Percentiles rank a stretch among this genome's conserved stretches.
Evolutionary conservation across 2,888 invertebrate species (phyloP).

Genomic region (Serripes groenlandicus): DNA sequence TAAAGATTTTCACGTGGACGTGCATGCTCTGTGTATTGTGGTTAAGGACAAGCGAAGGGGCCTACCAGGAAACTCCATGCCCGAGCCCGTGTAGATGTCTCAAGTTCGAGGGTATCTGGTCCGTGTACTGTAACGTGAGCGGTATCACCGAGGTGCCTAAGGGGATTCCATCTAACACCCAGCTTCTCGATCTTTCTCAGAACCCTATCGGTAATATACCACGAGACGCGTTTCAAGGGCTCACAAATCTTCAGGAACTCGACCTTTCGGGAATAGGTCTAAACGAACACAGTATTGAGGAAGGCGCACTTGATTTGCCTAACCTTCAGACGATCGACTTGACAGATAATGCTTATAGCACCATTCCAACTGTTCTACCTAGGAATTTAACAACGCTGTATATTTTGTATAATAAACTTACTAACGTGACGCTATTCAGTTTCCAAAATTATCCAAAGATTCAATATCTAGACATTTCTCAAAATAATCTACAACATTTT

Average conservation of each 20-base stretch:
- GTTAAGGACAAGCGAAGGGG: background rate
- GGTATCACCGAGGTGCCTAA: slow-evolving; percentile 59
- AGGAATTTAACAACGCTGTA: slow-evolving; percentile 55
- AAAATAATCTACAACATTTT: slow-evolving; percentile 40
- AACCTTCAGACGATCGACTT: slow-evolving; percentile 55
- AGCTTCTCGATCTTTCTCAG: slow-evolving; percentile 51
- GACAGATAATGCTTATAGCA: slow-evolving; percentile 41
- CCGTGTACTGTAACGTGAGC: slow-evolving; percentile 65
- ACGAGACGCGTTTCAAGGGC: slow-evolving; percentile 31
- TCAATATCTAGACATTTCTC: slow-evolving; percentile 49
- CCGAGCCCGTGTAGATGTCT: slow-evolving; percentile 57
- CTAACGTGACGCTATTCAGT: slow-evolving; percentile 12
- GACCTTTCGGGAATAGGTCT: slow-evolving; percentile 49
- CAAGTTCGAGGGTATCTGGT: slow-evolving; percentile 50
- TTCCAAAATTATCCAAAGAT: slow-evolving; percentile 28
- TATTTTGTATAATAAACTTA: slow-evolving; percentile 42
- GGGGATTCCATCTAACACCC: slow-evolving; percentile 62
- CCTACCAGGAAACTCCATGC: slow-evolving; percentile 15
- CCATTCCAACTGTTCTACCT: slow-evolving; percentile 60
- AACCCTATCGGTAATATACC: slow-evolving; percentile 53
- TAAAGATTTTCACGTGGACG: no score
- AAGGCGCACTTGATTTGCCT: slow-evolving; percentile 63
- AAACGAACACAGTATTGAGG: slow-evolving; percentile 49
- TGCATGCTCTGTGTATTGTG: background rate
- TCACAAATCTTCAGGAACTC: slow-evolving; percentile 57